Evolutionary conservation across 1,140 invertebrate species (phyloP), one percentile per base, ranked within the genome.

Genomic region (Zaprionus gabonicus): DNA sequence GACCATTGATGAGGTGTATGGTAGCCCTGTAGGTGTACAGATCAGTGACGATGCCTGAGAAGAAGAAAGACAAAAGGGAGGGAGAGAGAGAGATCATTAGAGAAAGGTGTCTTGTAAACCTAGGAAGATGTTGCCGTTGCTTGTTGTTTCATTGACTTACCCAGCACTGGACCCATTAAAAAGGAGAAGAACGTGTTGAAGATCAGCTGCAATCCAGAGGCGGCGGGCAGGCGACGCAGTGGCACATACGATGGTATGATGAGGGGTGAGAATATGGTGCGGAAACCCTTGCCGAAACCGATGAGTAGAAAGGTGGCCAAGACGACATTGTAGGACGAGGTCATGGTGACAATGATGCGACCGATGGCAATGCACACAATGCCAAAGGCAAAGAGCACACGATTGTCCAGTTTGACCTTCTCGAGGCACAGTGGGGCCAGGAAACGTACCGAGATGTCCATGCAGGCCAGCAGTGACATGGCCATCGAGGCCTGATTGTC

Each of bases 171-270:
- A 72, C 95, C 95, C 78, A 94, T 93, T 5, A 91, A 91, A 9
- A 95, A 82, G 10, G 96, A 93, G 44, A 95, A 93, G 15, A 95
- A 82, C 9, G 95, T 95, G 84, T 95, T 95, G 36, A 94, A 93
- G 31, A 95, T 93, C 93, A 95, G 94, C 86, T 96, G 95, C 44
- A 96, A 94, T 0, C 95, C 94, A 2, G 94, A 94, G 20, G 95
- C 95, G 44, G 95, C 95, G 3, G 95, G 93, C 59, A 96, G 80
- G 53, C 94, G 93, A 23, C 95, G 94, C 25, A 96, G 79, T 0
- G 95, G 94, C 7, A 96, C 95, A 80, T 96, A 95, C 83, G 94
- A 95, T 2, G 96, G 95, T 71, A 96, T 95, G 4, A 96, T 94
- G 4, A 96, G 91, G 4, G 95, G 94, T 90, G 95, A 95, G 81